Evolutionary conservation across 2,113 vertebrate genomes (phyloP).

Genomic region (Tragelaphus imberbis): DNA sequence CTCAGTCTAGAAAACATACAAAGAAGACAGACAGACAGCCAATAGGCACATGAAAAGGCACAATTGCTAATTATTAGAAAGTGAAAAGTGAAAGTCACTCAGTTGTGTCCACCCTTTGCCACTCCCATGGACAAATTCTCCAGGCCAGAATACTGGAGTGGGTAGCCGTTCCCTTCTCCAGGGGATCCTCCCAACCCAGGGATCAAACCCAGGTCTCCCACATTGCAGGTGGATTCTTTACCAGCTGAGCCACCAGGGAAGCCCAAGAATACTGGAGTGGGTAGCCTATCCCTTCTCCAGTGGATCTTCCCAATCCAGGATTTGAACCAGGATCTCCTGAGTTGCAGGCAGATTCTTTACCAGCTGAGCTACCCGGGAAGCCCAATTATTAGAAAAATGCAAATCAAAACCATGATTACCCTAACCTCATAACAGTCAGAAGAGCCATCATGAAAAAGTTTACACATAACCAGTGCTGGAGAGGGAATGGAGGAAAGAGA

Average conservation of each 20-base stretch:
- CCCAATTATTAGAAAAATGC: neutral
- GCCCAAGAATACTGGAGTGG: neutral
- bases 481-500: neutral
- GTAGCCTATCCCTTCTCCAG: neutral
- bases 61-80: neutral
- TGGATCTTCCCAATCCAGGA: accelerated
- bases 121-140: neutral
- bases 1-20: neutral
- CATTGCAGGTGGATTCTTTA: neutral
- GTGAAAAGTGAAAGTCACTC: neutral
- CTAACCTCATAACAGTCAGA: neutral
- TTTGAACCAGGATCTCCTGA: neutral
- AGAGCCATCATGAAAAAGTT: neutral
- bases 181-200: neutral
- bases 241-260: neutral
- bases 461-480: neutral
- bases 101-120: neutral
- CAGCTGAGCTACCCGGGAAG: neutral
- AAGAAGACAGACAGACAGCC: neutral
- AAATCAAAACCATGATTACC: neutral
- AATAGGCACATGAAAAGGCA: neutral
- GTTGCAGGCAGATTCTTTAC: neutral
- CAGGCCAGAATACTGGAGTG: neutral
- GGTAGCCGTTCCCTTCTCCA: neutral
- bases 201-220: accelerated